Conservation (phyloP, 2,888 invertebrate genomes). For the Amiota minor region DNA sequence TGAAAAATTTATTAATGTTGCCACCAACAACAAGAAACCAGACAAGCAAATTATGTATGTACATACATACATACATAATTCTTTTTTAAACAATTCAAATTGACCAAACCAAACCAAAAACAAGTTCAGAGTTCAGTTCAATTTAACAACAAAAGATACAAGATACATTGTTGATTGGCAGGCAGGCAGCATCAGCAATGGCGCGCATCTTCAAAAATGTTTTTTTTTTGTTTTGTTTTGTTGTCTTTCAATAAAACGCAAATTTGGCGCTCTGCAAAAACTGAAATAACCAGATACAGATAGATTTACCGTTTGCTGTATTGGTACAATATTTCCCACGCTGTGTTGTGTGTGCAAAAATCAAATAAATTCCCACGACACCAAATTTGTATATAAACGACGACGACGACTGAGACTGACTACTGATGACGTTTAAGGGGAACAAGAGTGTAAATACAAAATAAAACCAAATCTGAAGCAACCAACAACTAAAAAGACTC, state of each 20-base stretch:
- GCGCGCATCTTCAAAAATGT: conserved; percentile 20
- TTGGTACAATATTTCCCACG: conserved; percentile 23
- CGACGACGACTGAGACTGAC: background rate
- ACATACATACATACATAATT: no score
- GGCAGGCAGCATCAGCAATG: conserved; percentile 13
- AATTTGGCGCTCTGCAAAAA: conserved; percentile 15
- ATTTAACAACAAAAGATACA: background rate
- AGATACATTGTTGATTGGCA: conserved; percentile 5
- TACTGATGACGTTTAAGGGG: background rate
- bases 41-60: no score
- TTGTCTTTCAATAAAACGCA: background rate
- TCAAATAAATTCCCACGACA: conserved; percentile 65
- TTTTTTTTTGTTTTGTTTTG: background rate
- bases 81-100: conserved; percentile 7
- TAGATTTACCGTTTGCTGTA: conserved; percentile 19
- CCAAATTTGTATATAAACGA: conserved; percentile 66
- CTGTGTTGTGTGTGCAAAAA: conserved; percentile 21
- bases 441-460: conserved; percentile 9
- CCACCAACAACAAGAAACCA: background rate
- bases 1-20: conserved; percentile 18
- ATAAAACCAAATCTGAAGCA: conserved; percentile 15
- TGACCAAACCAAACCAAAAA: conserved; percentile 10
- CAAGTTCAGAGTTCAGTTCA: conserved; percentile 23
- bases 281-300: background rate
- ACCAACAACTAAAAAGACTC: conserved; percentile 11